Percentiles rank a stretch among this genome's conserved stretches.
Evolutionary conservation across 2,888 invertebrate species (phyloP).

Genomic region (Hyposoter dolosus): DNA sequence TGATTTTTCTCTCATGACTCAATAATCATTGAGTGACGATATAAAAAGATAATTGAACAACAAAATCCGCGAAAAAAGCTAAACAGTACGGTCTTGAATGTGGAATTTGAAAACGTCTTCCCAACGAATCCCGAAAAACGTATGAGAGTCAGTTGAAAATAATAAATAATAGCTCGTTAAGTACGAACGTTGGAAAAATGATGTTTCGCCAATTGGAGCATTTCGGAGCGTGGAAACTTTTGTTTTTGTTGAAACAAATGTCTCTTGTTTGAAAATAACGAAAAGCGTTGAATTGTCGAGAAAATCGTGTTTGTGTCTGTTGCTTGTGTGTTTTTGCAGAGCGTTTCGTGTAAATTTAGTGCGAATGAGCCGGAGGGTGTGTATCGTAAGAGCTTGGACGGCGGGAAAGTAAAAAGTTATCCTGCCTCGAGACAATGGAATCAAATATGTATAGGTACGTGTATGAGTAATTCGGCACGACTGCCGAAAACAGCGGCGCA

Average conservation of each 20-base stretch:
- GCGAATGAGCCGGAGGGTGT: constrained; percentile 24
- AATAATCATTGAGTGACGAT: not conserved
- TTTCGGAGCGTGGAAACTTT: not conserved
- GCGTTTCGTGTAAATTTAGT: not conserved
- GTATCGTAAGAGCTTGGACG: not conserved
- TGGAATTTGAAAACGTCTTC: not conserved
- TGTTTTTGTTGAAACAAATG: not conserved
- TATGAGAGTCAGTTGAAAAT: not conserved
- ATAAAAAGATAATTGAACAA: not conserved
- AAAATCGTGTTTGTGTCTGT: not conserved
- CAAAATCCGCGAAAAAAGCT: not conserved
- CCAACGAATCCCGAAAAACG: not conserved
- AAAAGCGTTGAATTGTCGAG: not conserved
- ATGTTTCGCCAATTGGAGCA: not conserved
- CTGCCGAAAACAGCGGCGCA: constrained; percentile 91
- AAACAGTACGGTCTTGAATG: not conserved
- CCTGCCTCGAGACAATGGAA: constrained; percentile 75
- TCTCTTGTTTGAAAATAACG: not conserved
- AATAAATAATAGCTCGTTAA: not conserved
- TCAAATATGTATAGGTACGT: constrained; percentile 94
- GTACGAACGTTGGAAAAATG: not conserved
- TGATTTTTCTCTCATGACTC: not conserved
- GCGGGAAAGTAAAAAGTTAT: constrained; percentile 36
- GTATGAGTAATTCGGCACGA: constrained; percentile 90
- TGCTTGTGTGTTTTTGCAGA: not conserved